Evolutionary conservation across 2,888 invertebrate species (phyloP).

Genomic region (Pheosia gnoma): DNA sequence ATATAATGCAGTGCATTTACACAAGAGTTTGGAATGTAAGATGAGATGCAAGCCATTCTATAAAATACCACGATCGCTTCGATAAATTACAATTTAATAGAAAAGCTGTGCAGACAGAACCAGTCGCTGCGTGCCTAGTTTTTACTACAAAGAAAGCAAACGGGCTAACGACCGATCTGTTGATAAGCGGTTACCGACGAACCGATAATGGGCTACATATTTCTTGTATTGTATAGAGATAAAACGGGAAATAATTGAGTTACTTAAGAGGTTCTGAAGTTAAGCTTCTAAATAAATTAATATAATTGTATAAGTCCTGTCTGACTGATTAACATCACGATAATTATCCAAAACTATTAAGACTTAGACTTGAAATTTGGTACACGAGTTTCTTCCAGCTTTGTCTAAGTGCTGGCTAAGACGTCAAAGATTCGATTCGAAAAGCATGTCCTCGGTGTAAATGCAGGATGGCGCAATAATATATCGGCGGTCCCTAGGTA

Average conservation of each 20-base stretch:
- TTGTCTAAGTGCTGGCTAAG: too few relatives aligned
- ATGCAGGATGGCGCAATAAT: too few relatives aligned
- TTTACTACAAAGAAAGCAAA: slow-evolving; percentile 33
- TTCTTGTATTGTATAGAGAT: background rate
- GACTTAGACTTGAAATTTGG: too few relatives aligned
- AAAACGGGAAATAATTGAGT: background rate
- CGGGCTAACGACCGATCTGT: slow-evolving; percentile 21
- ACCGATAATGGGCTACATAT: background rate
- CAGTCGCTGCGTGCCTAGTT: slow-evolving; percentile 23
- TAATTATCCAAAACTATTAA: too few relatives aligned
- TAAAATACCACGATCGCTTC: slow-evolving; percentile 11
- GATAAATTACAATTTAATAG: slow-evolving; percentile 24
- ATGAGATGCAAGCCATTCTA: slow-evolving; percentile 8
- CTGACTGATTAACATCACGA: too few relatives aligned
- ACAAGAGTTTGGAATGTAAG: slow-evolving; percentile 17
- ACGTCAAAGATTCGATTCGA: too few relatives aligned
- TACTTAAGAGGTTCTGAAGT: background rate
- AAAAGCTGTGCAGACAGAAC: slow-evolving; percentile 16
- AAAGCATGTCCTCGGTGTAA: too few relatives aligned
- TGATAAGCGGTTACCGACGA: slow-evolving; percentile 13
- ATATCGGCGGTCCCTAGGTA: too few relatives aligned
- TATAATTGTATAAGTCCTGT: too few relatives aligned
- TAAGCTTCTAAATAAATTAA: background rate
- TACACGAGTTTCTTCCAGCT: too few relatives aligned
- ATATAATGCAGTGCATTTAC: slow-evolving; percentile 6